Evolutionary conservation across 2,113 vertebrate genomes (phyloP), one percentile per base, ranked within the genome.

Genomic region (Isichthys henryi): DNA sequence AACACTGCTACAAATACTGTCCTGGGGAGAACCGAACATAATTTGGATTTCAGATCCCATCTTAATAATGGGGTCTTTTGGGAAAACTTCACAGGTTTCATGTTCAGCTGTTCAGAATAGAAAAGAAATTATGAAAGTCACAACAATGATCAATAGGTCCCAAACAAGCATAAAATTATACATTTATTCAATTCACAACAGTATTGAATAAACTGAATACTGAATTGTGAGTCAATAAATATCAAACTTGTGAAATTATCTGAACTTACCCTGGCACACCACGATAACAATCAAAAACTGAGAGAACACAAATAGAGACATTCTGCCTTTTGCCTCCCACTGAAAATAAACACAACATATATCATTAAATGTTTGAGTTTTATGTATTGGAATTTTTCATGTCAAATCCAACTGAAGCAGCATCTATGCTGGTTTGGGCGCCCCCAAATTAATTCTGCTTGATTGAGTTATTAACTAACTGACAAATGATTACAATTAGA

Each of bases 41-140:
- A 90, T 56, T 39, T 87, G 48, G 62, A 89, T 89, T 43, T 82
- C 11, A 4, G 88, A 88, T 5, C 90, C 90, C 83, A 87, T 53
- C 19, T 46, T 27, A 49, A 90, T 49, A 50, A 80, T 19, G 31
- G 90, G 88, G 45, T 90, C 88, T 89, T 90, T 89, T 0, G 90
- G 90, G 48, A 89, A 66, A 80, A 90, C 90, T 4, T 56, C 83
- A n/a, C 82, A 89, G 4, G 46, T 27, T 46, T 89, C 88, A 15
- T 31, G 3, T 58, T 85, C 31, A 31, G 49, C 88, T 86, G 46
- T 87, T 56, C 56, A 58, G 46, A 70, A 70, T 27, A 43, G 66
- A 80, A 39, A 27, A 82, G 23, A 58, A 11, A n/a, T 31, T 43
- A 43, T 17, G 11, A 45, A 58, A 5, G 43, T 45, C 11, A 43